phyloP scores from a whole-genome alignment of 30 jellyfish, hydroid and myxozoan species.

The Aurelia sp. region DNA sequence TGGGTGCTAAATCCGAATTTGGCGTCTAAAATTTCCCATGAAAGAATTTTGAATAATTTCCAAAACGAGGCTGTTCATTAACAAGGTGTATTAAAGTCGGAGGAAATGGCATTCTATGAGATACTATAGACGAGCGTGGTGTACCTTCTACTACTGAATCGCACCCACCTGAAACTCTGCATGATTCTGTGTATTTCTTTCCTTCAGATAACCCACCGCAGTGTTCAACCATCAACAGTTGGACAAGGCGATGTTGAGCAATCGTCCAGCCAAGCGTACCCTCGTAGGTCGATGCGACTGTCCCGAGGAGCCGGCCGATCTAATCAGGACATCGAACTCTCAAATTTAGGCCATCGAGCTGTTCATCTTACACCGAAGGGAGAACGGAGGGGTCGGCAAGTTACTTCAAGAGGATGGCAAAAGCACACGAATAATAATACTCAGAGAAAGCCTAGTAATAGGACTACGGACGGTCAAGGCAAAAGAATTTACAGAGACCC shows the following conservation, averaged over 20 bases:
- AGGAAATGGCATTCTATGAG: too few relatives aligned
- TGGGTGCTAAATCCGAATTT: too few relatives aligned
- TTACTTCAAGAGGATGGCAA: conserved; percentile 28
- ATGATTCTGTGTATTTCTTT: background rate
- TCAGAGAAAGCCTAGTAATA: background rate
- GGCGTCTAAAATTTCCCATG: too few relatives aligned
- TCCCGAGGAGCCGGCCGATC: background rate
- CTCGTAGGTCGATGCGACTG: background rate
- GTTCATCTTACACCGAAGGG: conserved; percentile 23
- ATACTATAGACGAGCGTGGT: too few relatives aligned
- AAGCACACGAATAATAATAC: conserved; percentile 1
- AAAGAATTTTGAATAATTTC: too few relatives aligned
- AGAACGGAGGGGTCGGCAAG: conserved; percentile 22
- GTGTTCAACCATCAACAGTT: conserved; percentile 56
- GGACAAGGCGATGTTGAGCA: conserved; percentile 2
- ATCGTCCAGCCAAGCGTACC: background rate
- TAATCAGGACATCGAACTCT: conserved; percentile 33
- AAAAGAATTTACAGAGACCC: conserved; percentile 52
- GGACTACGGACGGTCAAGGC: background rate
- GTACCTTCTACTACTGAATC: too few relatives aligned
- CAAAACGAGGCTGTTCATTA: too few relatives aligned
- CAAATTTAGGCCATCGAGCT: conserved; percentile 27
- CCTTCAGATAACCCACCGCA: conserved; percentile 56
- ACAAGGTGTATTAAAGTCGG: too few relatives aligned
- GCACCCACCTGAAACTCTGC: too few relatives aligned